These are phyloP conservation scores for Acronicta aceris DNA, from an alignment of 2,888 invertebrate species.

Conservation along the genomic window DNA sequence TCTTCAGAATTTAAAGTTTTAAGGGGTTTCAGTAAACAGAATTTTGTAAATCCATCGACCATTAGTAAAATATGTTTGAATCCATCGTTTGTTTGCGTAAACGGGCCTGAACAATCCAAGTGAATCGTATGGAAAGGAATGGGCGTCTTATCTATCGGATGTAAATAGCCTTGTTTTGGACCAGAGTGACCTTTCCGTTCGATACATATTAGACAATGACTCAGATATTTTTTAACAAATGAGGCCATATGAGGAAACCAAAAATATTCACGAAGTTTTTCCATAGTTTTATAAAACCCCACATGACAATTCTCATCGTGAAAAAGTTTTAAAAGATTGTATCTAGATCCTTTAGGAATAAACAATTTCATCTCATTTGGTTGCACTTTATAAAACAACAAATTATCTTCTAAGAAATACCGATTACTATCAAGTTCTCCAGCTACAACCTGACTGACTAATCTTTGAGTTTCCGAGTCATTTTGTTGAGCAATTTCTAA, in stretches of 20 bases:
- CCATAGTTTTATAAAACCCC: not conserved
- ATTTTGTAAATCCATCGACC: slow-evolving; percentile 15
- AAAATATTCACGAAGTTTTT: slow-evolving; percentile 4
- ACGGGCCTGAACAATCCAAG: slow-evolving; percentile 10
- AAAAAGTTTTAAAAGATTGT: not conserved
- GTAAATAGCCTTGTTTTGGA: slow-evolving; percentile 14
- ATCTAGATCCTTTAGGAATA: slow-evolving; percentile 3
- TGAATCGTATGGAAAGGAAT: slow-evolving; percentile 1
- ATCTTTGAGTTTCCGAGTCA: not conserved
- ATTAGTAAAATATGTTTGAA: slow-evolving; percentile 10
- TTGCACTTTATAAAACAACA: slow-evolving; percentile 4
- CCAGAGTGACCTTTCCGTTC: slow-evolving; percentile 6
- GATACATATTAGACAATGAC: not conserved
- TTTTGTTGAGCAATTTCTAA: slow-evolving; percentile 1
- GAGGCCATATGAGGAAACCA: slow-evolving; percentile 5
- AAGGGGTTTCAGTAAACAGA: not conserved
- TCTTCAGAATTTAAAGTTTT: not conserved
- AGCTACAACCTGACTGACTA: not conserved
- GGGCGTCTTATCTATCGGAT: slow-evolving; percentile 9
- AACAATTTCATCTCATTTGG: slow-evolving; percentile 1
- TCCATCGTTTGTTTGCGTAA: slow-evolving; percentile 1
- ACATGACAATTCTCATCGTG: not conserved
- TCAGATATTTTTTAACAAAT: slow-evolving; percentile 4
- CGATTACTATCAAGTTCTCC: slow-evolving; percentile 2
- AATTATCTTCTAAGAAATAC: slow-evolving; percentile 5